Base-by-base conservation (phyloP, 2,797 vertebrate species). In the Siniperca scherzeri region DNA sequence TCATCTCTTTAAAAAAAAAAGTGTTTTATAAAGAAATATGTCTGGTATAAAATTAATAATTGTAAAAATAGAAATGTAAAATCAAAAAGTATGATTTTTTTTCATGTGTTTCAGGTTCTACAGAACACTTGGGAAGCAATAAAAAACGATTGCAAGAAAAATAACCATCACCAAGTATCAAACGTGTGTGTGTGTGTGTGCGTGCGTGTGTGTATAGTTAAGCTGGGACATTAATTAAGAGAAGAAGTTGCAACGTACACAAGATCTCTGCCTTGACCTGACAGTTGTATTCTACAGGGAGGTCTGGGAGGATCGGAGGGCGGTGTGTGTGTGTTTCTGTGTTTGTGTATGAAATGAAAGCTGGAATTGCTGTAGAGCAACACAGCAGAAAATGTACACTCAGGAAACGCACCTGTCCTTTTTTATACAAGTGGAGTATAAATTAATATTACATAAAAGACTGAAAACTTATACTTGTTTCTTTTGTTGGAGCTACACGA, bases 161-260 rank as follows among this genome's bases (percentile, higher is more conserved):
- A 30, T 30, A 83, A 83, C 27, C 21, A 66, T 38, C 62, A 46
- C 72, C 14, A 50, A 61, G 66, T 25, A 50, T 71, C 11, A 30
- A 6, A 16, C 3, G 14, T 33, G 66, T 38, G 50, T 56, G 60
- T 50, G 53, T 46, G 42, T 46, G 69, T 33, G 69, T 71, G 40
- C 12, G 56, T 74, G 46, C 2, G 55, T 25, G 56, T 78, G 53
- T 73, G 77, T 66, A 61, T 40, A 48, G 78, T 40, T 60, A 55
- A 68, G 42, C 44, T 68, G 53, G 87, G 88, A 87, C 81, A 65
- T 72, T 91, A 94, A 93, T 94, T 94, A 93, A 87, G 88, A 89
- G 77, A 77, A 93, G 88, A 91, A 88, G 91, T 77, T 93, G 89
- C 90, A 89, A 84, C 85, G 71, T 88, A 90, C 72, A 86, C 90